Evolutionary conservation across 2,888 invertebrate species (phyloP).

Genomic region (Agriopis aurantiaria): DNA sequence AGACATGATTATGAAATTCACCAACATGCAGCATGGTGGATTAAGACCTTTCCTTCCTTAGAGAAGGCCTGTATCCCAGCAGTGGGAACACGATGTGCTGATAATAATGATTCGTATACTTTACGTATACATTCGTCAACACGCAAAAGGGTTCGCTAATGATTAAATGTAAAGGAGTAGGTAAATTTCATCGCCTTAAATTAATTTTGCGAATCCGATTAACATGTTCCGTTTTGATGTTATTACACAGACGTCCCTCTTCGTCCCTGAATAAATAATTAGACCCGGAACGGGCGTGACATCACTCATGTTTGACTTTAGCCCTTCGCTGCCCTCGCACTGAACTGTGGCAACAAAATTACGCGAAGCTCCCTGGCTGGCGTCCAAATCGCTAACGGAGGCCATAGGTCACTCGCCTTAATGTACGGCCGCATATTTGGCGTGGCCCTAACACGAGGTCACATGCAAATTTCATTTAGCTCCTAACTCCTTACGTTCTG

Average conservation of each 20-base stretch:
- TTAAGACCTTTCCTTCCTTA: too few species aligned
- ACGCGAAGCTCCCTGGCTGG: constrained; percentile 67
- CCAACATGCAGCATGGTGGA: too few species aligned
- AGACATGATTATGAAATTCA: too few species aligned
- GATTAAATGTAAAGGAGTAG: constrained; percentile 4
- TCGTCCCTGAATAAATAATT: constrained; percentile 38
- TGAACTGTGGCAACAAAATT: constrained; percentile 48
- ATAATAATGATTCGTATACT: background rate
- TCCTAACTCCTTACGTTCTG: constrained; percentile 36
- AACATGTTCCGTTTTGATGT: constrained; percentile 35
- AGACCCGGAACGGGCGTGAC: constrained; percentile 31
- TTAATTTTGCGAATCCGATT: constrained; percentile 32
- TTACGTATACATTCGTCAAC: constrained; percentile 5
- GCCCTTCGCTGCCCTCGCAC: constrained; percentile 35
- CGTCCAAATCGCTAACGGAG: constrained; percentile 71
- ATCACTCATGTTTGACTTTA: constrained; percentile 41
- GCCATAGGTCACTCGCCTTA: constrained; percentile 75
- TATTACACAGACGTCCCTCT: constrained; percentile 36
- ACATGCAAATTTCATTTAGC: constrained; percentile 44
- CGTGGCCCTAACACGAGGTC: constrained; percentile 41
- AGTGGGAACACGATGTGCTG: too few species aligned
- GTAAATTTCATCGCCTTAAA: constrained; percentile 31
- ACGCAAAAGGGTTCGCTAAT: constrained; percentile 11
- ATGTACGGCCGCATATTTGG: constrained; percentile 73
- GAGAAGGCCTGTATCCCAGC: too few species aligned